Evolutionary conservation across 2,797 vertebrate species (phyloP), one percentile per base, ranked within the genome.

Genomic region (Acropternis orthonyx): DNA sequence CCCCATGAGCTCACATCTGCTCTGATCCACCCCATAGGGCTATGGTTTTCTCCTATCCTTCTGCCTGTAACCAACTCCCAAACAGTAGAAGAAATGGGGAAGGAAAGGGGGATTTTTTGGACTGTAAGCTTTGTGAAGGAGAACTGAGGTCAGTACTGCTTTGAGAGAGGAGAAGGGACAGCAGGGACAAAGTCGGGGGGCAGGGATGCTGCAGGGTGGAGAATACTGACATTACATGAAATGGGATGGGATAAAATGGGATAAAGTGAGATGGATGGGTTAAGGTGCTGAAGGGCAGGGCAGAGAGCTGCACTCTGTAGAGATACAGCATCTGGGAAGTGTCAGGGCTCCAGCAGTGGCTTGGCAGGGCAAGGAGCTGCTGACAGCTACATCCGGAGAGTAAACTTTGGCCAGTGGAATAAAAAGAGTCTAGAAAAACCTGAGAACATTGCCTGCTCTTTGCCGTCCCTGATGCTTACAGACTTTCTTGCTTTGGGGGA

Each of bases 221-320:
- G 17, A 10, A 34, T 76, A 19, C 28, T 67, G 34, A 41, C 0
- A 0, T 20, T 3, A 13, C 1, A 16, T 54, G 12, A 43, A 22
- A 41, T 58, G 28, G 71, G 52, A 18, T 26, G 11, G 28, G 51
- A 37, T 14, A 52, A 52, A 52, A 52, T 54, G 28, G 28, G 51
- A 23, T 39, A 19, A 59, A n/a, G 32, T 34, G 8, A 19, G 27
- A 41, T 52, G 21, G 23, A 36, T 2, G 20, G 32, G 23, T 32
- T 72, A 23, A 37, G n/a, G 24, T 72, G 43, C 20, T 87, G 27
- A 55, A 84, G 49, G 13, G 24, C 14, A 63, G 32, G 8, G 26
- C 9, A 72, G 10, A 66, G 19, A n/a, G 5, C 23, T 66, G 21
- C 16, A 8, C 28, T 79, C 9, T 39, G 36, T 22, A 86, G 43